Percentiles rank a stretch among this genome's conserved stretches.
phyloP scores from a whole-genome alignment of 2,797 vertebrate genomes.

The Schizopygopsis pylzovi region DNA sequence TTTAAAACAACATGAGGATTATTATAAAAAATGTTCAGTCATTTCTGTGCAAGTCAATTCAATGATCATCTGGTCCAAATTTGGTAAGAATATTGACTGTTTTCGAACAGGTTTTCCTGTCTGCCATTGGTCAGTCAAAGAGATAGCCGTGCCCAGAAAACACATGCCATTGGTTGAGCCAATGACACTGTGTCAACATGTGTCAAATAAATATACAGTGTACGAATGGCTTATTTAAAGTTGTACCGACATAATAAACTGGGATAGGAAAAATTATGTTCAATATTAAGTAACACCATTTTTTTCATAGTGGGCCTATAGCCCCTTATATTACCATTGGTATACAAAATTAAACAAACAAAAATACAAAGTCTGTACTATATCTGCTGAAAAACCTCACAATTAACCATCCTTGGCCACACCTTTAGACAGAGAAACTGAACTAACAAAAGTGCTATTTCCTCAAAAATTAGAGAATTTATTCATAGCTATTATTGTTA shows the following conservation, averaged over 20 bases:
- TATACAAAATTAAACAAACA: background rate
- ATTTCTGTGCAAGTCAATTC: background rate
- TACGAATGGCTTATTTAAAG: background rate
- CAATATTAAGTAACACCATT: background rate
- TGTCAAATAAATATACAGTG: background rate
- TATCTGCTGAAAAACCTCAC: background rate
- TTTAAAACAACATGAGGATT: background rate
- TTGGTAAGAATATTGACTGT: background rate
- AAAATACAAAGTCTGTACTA: background rate
- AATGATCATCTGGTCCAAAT: background rate
- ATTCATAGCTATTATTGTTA: constrained; percentile 48
- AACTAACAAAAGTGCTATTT: constrained; percentile 37
- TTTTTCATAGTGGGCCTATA: background rate
- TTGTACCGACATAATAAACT: background rate
- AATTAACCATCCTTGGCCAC: constrained; percentile 4
- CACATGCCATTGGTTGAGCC: background rate
- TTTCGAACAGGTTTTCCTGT: background rate
- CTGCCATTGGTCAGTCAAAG: background rate
- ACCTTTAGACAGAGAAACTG: constrained; percentile 14
- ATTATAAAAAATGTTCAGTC: background rate
- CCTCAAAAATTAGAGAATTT: constrained; percentile 45
- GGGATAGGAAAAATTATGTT: background rate
- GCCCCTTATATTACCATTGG: background rate
- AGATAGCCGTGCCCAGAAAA: background rate
- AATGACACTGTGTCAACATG: background rate